phyloP scores from a whole-genome alignment of 2,113 vertebrate genomes.

The Oryzias celebensis region DNA sequence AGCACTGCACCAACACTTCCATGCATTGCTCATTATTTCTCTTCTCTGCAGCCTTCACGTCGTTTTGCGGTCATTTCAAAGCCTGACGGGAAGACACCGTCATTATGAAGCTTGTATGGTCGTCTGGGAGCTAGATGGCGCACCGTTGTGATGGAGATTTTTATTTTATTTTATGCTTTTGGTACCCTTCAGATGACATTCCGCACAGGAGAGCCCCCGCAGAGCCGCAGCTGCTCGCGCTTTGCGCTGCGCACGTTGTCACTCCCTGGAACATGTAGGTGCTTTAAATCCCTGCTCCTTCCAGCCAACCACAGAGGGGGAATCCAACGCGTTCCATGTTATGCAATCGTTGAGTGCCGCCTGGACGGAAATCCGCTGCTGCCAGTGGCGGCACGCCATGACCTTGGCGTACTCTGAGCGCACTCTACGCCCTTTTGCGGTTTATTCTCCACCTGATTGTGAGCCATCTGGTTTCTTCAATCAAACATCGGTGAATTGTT shows the following conservation, averaged over 20 bases:
- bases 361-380: conserved; percentile 61
- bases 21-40: conserved; percentile 6
- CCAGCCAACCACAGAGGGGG: conserved; percentile 38
- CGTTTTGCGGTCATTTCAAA: background rate
- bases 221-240: conserved; percentile 21
- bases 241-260: conserved; percentile 11
- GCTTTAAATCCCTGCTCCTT: conserved; percentile 19
- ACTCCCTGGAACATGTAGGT: background rate
- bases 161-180: conserved; percentile 12
- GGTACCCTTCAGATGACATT: conserved; percentile 80
- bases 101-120: background rate
- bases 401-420: conserved; percentile 68
- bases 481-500: background rate
- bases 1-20: conserved; percentile 54
- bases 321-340: conserved; percentile 50
- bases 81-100: background rate
- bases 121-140: conserved; percentile 26
- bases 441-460: background rate
- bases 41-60: background rate
- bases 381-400: conserved; percentile 45
- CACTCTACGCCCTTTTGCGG: conserved; percentile 7
- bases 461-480: background rate
- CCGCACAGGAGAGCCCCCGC: conserved; percentile 16
- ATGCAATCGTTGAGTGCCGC: conserved; percentile 62
- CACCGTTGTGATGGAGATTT: conserved; percentile 16